phyloP scores from a whole-genome alignment of 23 tunicate genomes.

The Trididemnum miniatum region DNA sequence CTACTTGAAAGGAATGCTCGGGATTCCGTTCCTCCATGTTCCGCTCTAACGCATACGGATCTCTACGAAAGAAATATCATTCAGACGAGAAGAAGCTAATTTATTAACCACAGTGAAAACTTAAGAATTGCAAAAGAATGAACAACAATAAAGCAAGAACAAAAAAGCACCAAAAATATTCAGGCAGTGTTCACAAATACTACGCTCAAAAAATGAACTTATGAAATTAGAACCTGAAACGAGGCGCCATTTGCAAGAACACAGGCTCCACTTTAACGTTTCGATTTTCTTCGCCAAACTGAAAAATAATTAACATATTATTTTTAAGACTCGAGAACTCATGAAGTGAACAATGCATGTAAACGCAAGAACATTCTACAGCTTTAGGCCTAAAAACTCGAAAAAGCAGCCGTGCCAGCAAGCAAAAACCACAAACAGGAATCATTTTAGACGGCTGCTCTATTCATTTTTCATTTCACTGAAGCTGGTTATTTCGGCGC shows the following conservation, averaged over 20 bases:
- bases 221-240: constrained; percentile 33
- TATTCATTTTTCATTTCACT: no score
- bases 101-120: constrained; percentile 24
- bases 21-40: background rate
- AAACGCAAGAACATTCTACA: no score
- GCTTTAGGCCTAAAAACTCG: no score
- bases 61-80: constrained; percentile 14
- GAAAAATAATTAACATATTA: background rate
- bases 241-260: constrained; percentile 37
- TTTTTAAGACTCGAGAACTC: background rate
- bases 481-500: no score
- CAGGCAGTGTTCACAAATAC: no score
- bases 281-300: constrained; percentile 19
- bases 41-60: constrained; percentile 31
- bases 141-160: background rate
- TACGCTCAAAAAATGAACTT: no score
- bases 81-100: background rate
- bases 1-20: constrained; percentile 14
- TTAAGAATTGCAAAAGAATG: no score
- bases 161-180: no score
- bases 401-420: no score
- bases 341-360: no score
- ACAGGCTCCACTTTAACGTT: constrained; percentile 54
- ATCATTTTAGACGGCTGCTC: no score
- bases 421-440: no score